These are phyloP conservation scores for Cerastis leucographa DNA, from an alignment of 2,888 invertebrate species.

Conservation along the genomic window DNA sequence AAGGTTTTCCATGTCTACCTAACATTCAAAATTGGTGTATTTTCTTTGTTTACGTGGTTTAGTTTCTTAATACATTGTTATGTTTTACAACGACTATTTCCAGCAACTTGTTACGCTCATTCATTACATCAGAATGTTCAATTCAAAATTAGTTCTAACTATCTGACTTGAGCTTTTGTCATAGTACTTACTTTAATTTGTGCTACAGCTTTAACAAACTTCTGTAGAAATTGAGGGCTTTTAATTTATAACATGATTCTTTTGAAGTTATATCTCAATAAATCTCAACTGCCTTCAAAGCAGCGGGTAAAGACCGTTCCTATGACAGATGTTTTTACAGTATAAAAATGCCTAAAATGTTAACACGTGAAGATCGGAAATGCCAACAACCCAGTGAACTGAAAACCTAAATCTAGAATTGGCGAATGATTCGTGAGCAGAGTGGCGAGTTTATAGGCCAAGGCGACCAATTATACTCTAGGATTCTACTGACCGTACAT, in stretches of 20 bases:
- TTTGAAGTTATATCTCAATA: neutral
- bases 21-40: conserved; percentile 7
- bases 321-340: neutral
- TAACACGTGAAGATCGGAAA: conserved; percentile 77
- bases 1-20: conserved; percentile 9
- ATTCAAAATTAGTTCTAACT: conserved; percentile 1
- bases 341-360: conserved; percentile 49
- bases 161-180: neutral
- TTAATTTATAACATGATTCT: neutral
- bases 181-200: neutral
- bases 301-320: no score
- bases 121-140: conserved; percentile 1
- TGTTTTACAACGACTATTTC: neutral
- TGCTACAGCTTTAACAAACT: neutral
- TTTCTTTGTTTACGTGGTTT: neutral
- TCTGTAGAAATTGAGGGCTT: neutral
- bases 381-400: conserved; percentile 87
- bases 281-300: neutral
- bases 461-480: conserved; percentile 85
- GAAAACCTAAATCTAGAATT: conserved; percentile 90
- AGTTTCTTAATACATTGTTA: conserved; percentile 12
- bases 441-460: conserved; percentile 86
- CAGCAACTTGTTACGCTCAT: conserved; percentile 3
- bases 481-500: conserved; percentile 71
- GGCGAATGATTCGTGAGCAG: conserved; percentile 85